These are phyloP conservation scores for Laspeyria flexula DNA, from an alignment of 2,888 invertebrate species.

Conservation along the genomic window DNA sequence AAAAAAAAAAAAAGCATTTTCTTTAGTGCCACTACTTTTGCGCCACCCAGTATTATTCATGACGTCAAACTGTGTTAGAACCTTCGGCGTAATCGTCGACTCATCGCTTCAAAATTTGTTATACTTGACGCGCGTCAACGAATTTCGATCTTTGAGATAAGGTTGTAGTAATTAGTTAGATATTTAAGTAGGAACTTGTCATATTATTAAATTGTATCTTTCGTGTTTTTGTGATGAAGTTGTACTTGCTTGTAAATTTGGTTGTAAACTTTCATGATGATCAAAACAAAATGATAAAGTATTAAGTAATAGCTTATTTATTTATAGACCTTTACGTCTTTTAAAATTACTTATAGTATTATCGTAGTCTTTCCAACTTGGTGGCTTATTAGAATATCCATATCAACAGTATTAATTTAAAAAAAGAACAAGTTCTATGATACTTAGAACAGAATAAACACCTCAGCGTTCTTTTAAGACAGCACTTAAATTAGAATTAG, in stretches of 20 bases:
- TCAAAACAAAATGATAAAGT: conserved; percentile 1
- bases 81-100: conserved; percentile 51
- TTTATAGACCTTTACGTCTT: too few relatives aligned
- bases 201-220: conserved; percentile 10
- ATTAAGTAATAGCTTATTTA: too few relatives aligned
- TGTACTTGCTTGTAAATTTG: conserved; percentile 5
- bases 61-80: conserved; percentile 52
- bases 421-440: background rate
- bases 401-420: background rate
- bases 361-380: too few relatives aligned
- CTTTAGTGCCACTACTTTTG: too few relatives aligned
- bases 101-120: conserved; percentile 72
- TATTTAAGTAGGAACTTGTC: conserved; percentile 30
- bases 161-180: conserved; percentile 44
- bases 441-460: background rate
- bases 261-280: conserved; percentile 4
- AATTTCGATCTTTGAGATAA: conserved; percentile 65
- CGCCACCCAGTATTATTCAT: too few relatives aligned
- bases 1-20: too few relatives aligned
- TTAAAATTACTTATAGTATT: too few relatives aligned
- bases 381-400: too few relatives aligned
- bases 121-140: conserved; percentile 59
- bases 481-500: background rate
- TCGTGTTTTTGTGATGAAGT: conserved; percentile 25
- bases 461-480: background rate